Conservation (phyloP, 2,888 invertebrate genomes). For the Dasypolia templi region DNA sequence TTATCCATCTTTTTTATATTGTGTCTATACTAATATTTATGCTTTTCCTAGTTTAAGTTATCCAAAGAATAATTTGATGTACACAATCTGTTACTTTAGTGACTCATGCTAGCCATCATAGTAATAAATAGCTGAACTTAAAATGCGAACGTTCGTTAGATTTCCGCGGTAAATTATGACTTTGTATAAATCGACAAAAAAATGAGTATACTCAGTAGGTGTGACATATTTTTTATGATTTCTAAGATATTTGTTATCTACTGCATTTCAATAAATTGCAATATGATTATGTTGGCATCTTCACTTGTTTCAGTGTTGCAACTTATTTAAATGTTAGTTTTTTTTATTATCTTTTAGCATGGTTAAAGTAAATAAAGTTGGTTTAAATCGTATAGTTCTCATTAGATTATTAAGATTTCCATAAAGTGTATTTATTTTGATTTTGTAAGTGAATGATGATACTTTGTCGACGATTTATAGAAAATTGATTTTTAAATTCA, state of each 20-base stretch:
- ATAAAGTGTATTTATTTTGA: conserved; percentile 57
- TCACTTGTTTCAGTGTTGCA: conserved; percentile 48
- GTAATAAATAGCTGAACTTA: conserved; percentile 50
- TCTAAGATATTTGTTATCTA: conserved; percentile 41
- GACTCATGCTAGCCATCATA: conserved; percentile 54
- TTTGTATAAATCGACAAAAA: conserved; percentile 48
- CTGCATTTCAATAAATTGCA: conserved; percentile 55
- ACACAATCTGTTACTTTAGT: conserved; percentile 50
- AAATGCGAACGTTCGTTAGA: conserved; percentile 40
- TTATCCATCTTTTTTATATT: conserved; percentile 1
- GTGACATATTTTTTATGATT: conserved; percentile 64
- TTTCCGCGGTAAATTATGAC: conserved; percentile 29
- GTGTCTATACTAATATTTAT: conserved; percentile 35
- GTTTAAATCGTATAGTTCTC: conserved; percentile 48
- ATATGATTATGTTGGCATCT: conserved; percentile 21
- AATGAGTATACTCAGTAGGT: conserved; percentile 68
- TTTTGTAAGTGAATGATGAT: conserved; percentile 38
- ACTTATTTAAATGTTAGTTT: conserved; percentile 45
- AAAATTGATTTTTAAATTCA: not conserved
- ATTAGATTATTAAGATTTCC: conserved; percentile 57
- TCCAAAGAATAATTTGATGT: conserved; percentile 68
- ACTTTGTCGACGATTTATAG: conserved; percentile 23
- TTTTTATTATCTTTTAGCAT: conserved; percentile 48
- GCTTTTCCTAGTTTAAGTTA: conserved; percentile 43
- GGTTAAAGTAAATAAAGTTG: conserved; percentile 50